phyloP scores from a whole-genome alignment of 2,113 vertebrate genomes.

The Larimichthys crocea region DNA sequence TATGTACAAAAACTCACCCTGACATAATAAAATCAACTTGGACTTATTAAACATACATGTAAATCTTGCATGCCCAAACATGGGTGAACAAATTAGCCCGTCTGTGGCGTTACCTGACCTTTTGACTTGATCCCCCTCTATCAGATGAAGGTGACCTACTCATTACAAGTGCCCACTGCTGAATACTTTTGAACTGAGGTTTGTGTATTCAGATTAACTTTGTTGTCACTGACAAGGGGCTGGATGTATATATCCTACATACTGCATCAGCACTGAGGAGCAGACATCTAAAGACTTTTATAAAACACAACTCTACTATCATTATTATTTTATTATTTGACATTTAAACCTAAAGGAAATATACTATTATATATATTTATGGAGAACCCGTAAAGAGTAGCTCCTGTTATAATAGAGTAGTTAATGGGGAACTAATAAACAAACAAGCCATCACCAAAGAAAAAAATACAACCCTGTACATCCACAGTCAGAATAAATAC shows the following conservation, averaged over 20 bases:
- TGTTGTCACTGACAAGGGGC: slow-evolving; percentile 40
- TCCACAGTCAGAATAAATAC: too few relatives aligned
- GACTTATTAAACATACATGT: neutral
- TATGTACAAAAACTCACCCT: neutral
- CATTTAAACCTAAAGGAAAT: neutral
- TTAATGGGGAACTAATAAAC: too few relatives aligned
- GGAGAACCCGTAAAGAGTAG: too few relatives aligned
- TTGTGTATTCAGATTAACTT: slow-evolving; percentile 79
- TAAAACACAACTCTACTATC: neutral
- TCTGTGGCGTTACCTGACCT: slow-evolving; percentile 46
- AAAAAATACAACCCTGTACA: neutral
- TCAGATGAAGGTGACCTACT: slow-evolving; percentile 44
- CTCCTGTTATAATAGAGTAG: too few relatives aligned
- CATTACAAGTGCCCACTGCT: slow-evolving; percentile 42
- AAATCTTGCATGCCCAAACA: slow-evolving; percentile 26
- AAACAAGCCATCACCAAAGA: neutral
- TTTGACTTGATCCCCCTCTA: slow-evolving; percentile 41
- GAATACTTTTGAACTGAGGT: slow-evolving; percentile 51
- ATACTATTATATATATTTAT: neutral
- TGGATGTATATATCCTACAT: slow-evolving; percentile 40
- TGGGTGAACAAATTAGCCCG: slow-evolving; percentile 50
- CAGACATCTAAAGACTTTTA: neutral
- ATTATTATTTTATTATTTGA: neutral
- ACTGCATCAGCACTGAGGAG: slow-evolving; percentile 6
- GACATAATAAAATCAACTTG: neutral